phyloP scores from a whole-genome alignment of 1,140 invertebrate genomes.

The Aphidius ervi region DNA sequence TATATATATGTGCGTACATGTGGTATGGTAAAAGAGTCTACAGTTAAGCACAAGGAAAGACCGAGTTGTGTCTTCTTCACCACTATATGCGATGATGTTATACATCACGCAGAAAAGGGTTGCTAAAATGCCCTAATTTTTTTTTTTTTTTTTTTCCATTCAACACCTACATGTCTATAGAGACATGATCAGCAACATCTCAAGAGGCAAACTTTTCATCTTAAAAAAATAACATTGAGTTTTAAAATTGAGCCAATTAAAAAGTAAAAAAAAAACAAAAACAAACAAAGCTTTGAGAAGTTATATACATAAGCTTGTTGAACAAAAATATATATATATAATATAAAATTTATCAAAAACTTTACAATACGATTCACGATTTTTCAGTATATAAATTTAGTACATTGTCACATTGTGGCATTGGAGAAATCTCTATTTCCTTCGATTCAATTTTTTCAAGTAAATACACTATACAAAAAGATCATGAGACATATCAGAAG shows the following conservation, averaged over 20 bases:
- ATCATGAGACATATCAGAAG: neutral
- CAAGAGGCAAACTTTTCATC: too few species aligned
- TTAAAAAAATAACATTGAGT: too few species aligned
- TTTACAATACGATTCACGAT: neutral
- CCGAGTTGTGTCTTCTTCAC: neutral
- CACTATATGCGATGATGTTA: neutral
- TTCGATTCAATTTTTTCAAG: neutral
- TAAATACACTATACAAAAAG: neutral
- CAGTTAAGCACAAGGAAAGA: neutral
- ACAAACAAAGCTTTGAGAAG: too few species aligned
- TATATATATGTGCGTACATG: conserved; percentile 9
- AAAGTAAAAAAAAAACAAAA: too few species aligned
- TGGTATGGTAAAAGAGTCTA: conserved; percentile 4
- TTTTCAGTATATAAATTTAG: conserved; percentile 4
- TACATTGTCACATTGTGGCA: neutral
- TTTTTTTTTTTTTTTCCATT: conserved; percentile 15
- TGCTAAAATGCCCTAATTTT: conserved; percentile 48
- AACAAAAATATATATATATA: too few species aligned
- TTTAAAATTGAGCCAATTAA: too few species aligned
- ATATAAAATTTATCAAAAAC: too few species aligned
- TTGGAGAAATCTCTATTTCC: conserved; percentile 2
- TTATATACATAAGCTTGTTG: too few species aligned
- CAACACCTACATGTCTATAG: too few species aligned
- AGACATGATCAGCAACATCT: too few species aligned
- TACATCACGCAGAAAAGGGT: conserved; percentile 32